Percentiles rank a stretch among this genome's conserved stretches.
Evolutionary conservation across 1,140 invertebrate genomes (phyloP).

Genomic region (Vanessa tameamea): DNA sequence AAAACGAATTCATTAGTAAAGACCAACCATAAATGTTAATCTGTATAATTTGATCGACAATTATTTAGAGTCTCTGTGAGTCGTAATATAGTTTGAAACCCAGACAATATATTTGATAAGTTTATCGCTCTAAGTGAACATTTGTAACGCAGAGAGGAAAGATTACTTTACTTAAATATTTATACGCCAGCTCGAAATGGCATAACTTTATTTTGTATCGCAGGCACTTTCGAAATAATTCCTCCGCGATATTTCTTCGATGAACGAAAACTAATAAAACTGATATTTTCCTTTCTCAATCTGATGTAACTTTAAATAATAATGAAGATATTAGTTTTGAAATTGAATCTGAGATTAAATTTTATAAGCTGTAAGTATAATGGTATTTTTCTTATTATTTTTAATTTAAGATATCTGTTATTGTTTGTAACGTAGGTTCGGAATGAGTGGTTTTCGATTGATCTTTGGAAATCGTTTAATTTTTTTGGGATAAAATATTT

Average conservation of each 20-base stretch:
- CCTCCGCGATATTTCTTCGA: not conserved
- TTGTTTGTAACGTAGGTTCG: too few species aligned
- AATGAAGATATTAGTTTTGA: slow-evolving; percentile 1
- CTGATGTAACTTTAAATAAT: not conserved
- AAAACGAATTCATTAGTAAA: too few species aligned
- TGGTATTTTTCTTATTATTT: too few species aligned
- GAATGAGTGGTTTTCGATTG: too few species aligned
- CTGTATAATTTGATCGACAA: too few species aligned
- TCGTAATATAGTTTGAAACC: slow-evolving; percentile 21
- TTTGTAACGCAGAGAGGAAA: slow-evolving; percentile 25
- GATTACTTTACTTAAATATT: slow-evolving; percentile 35
- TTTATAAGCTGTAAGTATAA: not conserved
- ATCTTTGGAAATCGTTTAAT: too few species aligned
- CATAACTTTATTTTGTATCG: slow-evolving; percentile 22
- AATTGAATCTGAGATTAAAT: not conserved
- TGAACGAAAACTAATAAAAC: not conserved
- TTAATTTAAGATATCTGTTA: too few species aligned
- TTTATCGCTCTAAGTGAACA: slow-evolving; percentile 28
- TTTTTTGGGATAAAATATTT: too few species aligned
- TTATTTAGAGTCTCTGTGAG: not conserved
- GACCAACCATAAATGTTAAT: too few species aligned
- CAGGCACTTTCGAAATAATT: slow-evolving; percentile 17
- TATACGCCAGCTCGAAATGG: slow-evolving; percentile 15
- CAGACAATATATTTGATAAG: slow-evolving; percentile 23
- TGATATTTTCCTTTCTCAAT: too few species aligned